Evolutionary conservation across 2,888 invertebrate species (phyloP), one percentile per base, ranked within the genome.

Genomic region (Keiferia lycopersicella): DNA sequence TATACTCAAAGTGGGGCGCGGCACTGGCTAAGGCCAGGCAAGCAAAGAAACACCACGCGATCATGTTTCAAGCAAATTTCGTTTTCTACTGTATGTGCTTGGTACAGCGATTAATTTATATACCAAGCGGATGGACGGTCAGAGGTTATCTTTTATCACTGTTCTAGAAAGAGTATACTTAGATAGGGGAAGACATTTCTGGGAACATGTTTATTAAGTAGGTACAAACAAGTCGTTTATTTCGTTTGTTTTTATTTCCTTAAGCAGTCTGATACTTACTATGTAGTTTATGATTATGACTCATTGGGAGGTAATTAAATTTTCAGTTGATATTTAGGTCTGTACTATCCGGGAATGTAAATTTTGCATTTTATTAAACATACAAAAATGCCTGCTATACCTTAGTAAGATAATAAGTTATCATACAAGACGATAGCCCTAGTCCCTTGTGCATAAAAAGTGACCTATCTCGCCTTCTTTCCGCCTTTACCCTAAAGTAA

Each of bases 21-120:
- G 87, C 86, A 64, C 71, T 72, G 22, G 81, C 77, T 63, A 75
- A 76, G 3, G 80, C 87, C 51, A 83, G 22, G 4, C 84, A 38
- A 16, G 76, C 77, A 22, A 82, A 68, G 8, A 84, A 56, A 63
- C 81, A 60, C 2, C 83, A 30, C 58, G 72, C 75, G 70, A 80
- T 70, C 85, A 86, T 86, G 65, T 69, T 78, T 56, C 30, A 26
- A 30, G 64, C 2, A 58, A 39, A 2, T 38, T 26, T 39, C 18
- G 18, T n/a, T 38, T 64, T 61, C 74, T 72, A 74, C 69, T 61
- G 65, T 68, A 66, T 67, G 41, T 51, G 39, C 30, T 65, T 61
- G 59, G 18, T 18, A 10, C 51, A 38, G 11, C 38, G 30, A 53
- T 67, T 8, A 38, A 73, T 79, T 69, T 83, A 83, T 83, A 83